phyloP scores from a whole-genome alignment of 23 tunicate genomes.

The Trididemnum clinides region DNA sequence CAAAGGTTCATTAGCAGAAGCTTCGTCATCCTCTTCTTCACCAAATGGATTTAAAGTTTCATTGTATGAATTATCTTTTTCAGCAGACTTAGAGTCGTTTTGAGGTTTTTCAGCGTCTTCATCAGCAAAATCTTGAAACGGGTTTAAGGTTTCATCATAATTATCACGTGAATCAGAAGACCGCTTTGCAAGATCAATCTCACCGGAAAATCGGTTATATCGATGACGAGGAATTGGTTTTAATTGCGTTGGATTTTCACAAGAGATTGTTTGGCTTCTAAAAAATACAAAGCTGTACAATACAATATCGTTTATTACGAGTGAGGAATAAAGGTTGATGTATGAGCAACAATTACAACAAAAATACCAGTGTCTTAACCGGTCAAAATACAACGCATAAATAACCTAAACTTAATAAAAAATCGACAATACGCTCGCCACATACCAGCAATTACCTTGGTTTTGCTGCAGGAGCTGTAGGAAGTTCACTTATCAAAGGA shows the following conservation, averaged over 20 bases:
- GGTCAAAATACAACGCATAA: not conserved
- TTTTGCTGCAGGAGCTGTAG: constrained; percentile 26
- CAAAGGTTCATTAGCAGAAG: not conserved
- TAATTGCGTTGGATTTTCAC: not conserved
- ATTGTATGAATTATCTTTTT: not conserved
- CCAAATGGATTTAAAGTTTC: constrained; percentile 27
- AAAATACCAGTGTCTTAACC: not conserved
- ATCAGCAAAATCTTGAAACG: not conserved
- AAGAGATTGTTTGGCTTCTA: not conserved
- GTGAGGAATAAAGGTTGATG: not conserved
- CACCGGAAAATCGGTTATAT: not conserved
- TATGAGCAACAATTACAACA: not conserved
- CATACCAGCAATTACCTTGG: constrained; percentile 27
- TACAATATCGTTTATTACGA: not conserved
- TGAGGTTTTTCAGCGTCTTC: not conserved
- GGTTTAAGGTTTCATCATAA: not conserved
- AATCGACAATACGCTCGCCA: not conserved
- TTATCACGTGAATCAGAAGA: not conserved
- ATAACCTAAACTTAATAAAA: not conserved
- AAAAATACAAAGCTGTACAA: not conserved
- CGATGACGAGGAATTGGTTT: not conserved
- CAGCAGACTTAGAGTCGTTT: not conserved
- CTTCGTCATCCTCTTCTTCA: not conserved
- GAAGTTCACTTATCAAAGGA: constrained; percentile 67
- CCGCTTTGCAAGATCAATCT: not conserved